Evolutionary conservation across 2,888 invertebrate species (phyloP).

Genomic region (Andrena bicolor): DNA sequence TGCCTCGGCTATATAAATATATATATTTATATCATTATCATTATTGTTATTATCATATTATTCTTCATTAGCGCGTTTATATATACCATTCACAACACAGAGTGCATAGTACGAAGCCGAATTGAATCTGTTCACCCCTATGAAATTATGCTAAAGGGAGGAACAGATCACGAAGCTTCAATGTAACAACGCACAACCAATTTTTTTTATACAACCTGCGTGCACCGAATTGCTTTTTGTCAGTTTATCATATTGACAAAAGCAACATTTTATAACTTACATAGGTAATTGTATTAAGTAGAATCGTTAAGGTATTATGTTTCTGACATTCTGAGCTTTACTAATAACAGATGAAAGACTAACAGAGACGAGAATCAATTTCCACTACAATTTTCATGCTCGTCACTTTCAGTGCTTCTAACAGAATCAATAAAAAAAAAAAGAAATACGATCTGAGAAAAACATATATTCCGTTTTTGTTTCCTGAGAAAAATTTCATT

Average conservation of each 20-base stretch:
- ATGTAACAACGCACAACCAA: constrained; percentile 84
- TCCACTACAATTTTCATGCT: constrained; percentile 49
- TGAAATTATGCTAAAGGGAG: constrained; percentile 51
- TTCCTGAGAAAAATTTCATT: constrained; percentile 25
- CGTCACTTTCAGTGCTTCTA: constrained; percentile 22
- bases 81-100: constrained; percentile 84
- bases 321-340: constrained; percentile 55
- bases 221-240: constrained; percentile 76
- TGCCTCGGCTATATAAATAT: constrained; percentile 84
- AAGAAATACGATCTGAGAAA: background rate
- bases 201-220: constrained; percentile 82
- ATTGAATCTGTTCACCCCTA: constrained; percentile 76
- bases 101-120: constrained; percentile 85
- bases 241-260: constrained; percentile 59
- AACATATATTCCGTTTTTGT: constrained; percentile 3
- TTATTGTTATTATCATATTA: constrained; percentile 75
- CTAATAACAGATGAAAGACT: constrained; percentile 59
- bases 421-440: constrained; percentile 16
- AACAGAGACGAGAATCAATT: constrained; percentile 53
- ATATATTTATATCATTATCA: constrained; percentile 80
- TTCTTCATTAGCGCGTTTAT: constrained; percentile 69
- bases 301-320: constrained; percentile 65
- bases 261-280: constrained; percentile 57
- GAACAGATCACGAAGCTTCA: constrained; percentile 78
- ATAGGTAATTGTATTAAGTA: constrained; percentile 55